Evolutionary conservation across 1,140 invertebrate species (phyloP), one percentile per base, ranked within the genome.

Genomic region (Heliothis virescens): DNA sequence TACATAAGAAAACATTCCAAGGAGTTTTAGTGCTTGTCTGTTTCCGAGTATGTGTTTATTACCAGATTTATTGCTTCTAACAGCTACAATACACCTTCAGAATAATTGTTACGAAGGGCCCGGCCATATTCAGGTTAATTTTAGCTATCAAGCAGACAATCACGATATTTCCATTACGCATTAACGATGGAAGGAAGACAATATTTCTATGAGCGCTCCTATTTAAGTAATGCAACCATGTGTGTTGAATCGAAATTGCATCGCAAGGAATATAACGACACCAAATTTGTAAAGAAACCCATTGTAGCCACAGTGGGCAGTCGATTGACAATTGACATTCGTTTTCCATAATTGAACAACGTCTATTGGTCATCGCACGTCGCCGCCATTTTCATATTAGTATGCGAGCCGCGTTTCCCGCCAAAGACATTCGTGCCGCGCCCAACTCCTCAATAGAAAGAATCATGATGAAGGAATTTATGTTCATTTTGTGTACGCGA

Each of bases 391-490:
- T 86, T 81, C 79, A 76, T 81, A 85, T 90, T 84, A 86, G 74
- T 88, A 88, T 90, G 89, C 87, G 21, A 75, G 74, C 62, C 87
- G 85, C 89, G 90, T 89, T 87, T 86, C 87, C 87, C 88, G 88
- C 85, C 91, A 87, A 92, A 92, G 90, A 89, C 86, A 85, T 88
- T 86, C 86, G 87, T 85, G 86, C 88, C 88, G 89, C 90, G 86
- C 86, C 91, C 89, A 91, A 84, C 86, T 82, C 72, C 82, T 90
- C 88, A 88, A 93, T 91, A 89, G 91, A 93, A 91, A 89, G 90
- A 93, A 93, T 94, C 90, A 93, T 90, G 86, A 84, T 87, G 82
- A 89, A 88, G 90, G 91, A 92, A 92, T 92, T 91, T 89, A 89
- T 92, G 91, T 90, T 88, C 89, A 87, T 81, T 84, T 83, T 85